Evolutionary conservation across 2,797 vertebrate genomes (phyloP).

Genomic region (Geotrypetes seraphini): DNA sequence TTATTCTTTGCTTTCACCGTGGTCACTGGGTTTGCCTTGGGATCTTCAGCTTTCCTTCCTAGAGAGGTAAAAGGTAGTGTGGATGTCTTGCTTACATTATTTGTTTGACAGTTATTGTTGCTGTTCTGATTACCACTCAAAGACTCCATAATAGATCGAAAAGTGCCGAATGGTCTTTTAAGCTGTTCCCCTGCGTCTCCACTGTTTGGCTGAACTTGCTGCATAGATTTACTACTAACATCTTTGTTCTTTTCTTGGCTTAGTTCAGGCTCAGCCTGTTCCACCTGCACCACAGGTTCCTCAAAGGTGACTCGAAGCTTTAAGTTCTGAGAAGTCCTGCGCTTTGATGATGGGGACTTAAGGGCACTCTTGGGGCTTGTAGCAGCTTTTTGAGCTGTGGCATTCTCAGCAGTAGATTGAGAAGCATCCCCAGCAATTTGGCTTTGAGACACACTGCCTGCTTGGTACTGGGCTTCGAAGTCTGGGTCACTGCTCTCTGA

Average conservation of each 20-base stretch:
- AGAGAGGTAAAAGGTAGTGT: conserved; percentile 62
- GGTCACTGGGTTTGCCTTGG: conserved; percentile 53
- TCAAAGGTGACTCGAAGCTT: conserved; percentile 95
- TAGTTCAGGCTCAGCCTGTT: conserved; percentile 46
- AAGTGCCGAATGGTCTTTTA: conserved; percentile 81
- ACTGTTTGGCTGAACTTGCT: conserved; percentile 29
- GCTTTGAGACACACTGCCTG: conserved; percentile 24
- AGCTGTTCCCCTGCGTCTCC: conserved; percentile 58
- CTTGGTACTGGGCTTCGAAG: conserved; percentile 47
- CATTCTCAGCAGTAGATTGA: conserved; percentile 29
- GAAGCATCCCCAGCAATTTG: conserved; percentile 41
- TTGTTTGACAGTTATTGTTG: conserved; percentile 63
- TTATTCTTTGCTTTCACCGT: conserved; percentile 74
- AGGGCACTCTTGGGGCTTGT: conserved; percentile 95
- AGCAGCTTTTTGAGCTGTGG: conserved; percentile 63
- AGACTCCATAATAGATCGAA: conserved; percentile 91
- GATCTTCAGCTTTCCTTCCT: conserved; percentile 66
- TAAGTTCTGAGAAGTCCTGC: conserved; percentile 84
- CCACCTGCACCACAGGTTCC: conserved; percentile 81
- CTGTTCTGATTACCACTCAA: conserved; percentile 90
- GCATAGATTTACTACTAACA: conserved; percentile 43
- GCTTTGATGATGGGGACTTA: conserved; percentile 89
- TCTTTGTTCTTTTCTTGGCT: conserved; percentile 58
- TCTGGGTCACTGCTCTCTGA: conserved; percentile 75
- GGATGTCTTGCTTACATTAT: conserved; percentile 47